A percentile compares a stretch with the other conserved stretches of the same genome.
These are phyloP conservation scores for Lophochroa leadbeateri DNA, from an alignment of 2,113 vertebrate species.

Conservation along the genomic window DNA sequence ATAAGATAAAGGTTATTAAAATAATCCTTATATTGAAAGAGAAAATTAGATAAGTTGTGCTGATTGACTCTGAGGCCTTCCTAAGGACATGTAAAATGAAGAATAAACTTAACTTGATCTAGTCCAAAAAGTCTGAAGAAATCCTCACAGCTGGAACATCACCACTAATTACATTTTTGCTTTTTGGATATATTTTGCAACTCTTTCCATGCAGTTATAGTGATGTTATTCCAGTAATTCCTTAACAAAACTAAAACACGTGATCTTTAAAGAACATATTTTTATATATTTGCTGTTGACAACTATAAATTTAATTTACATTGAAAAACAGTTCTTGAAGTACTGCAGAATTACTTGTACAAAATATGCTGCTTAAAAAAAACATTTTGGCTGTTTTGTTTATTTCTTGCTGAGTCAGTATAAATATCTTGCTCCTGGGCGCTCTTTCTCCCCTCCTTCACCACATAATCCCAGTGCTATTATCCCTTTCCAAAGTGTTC, in stretches of 20 bases:
- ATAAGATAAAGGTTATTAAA: constrained; percentile 74
- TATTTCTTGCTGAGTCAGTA: background rate
- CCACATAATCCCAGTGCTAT: background rate
- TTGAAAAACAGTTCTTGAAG: constrained; percentile 54
- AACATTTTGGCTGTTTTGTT: background rate
- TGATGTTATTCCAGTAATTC: constrained; percentile 56
- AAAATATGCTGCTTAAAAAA: background rate
- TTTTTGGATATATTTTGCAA: constrained; percentile 69
- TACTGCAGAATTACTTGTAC: background rate
- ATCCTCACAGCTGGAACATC: constrained; percentile 70
- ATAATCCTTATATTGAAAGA: constrained; percentile 73
- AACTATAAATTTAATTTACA: constrained; percentile 62
- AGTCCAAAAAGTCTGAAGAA: constrained; percentile 72
- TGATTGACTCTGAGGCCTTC: constrained; percentile 74
- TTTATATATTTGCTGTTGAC: constrained; percentile 59
- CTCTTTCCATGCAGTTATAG: constrained; percentile 65
- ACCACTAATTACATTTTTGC: constrained; percentile 75
- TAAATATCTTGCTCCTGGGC: background rate
- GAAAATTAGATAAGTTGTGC: constrained; percentile 76
- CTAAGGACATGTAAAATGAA: constrained; percentile 70
- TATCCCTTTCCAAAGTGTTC: background rate
- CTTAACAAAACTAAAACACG: constrained; percentile 63
- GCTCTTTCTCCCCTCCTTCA: background rate
- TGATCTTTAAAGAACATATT: constrained; percentile 55
- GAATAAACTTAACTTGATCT: constrained; percentile 74